Evolutionary conservation across 1,140 invertebrate species (phyloP), one percentile per base, ranked within the genome.

Genomic region (Caenorhabditis remanei): DNA sequence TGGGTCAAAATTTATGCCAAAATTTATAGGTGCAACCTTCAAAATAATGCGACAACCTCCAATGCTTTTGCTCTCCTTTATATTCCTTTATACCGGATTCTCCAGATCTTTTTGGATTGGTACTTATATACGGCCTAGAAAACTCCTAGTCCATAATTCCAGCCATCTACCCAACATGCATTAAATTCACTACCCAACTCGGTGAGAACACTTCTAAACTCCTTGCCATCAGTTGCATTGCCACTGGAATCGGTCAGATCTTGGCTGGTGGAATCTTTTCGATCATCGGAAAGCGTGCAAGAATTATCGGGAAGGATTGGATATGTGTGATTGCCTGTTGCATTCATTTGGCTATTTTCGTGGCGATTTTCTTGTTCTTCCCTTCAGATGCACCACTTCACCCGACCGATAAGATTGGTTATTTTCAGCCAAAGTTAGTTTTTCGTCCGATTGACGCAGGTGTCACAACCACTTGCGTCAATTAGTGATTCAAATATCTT

Each of bases 71-170:
- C 46, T 79, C 9, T n/a, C 71, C 9, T 32, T 79, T 4, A 79
- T 79, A 0, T 79, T 79, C n/a, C 19, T 79, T 0, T 79, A 79
- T 21, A 79, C 71, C n/a, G 71, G 71, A 50, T 79, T 79, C 24
- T 79, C 71, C 19, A 43, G 71, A 11, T 79, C 71, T 9, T 79
- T 79, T 32, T 79, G 71, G 71, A 79, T 79, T 53, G 71, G 71
- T 79, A 50, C 50, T n/a, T 16, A 53, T 53, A 11, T 9, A 53
- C 11, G 50, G 50, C 50, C 50, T 53, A 53, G 50, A 11, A 53
- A 53, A 53, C 50, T 16, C 24, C 63, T 4, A 41, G n/a, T 0
- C 32, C 32, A 1, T 32, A 0, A 24, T 79, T 79, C 7, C 46
- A 79, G 71, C 71, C 19, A 79, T 79, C n/a, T 79, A 79, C 46